phyloP scores from a whole-genome alignment of 2,888 invertebrate species.

The Caenorhabditis wallacei region DNA sequence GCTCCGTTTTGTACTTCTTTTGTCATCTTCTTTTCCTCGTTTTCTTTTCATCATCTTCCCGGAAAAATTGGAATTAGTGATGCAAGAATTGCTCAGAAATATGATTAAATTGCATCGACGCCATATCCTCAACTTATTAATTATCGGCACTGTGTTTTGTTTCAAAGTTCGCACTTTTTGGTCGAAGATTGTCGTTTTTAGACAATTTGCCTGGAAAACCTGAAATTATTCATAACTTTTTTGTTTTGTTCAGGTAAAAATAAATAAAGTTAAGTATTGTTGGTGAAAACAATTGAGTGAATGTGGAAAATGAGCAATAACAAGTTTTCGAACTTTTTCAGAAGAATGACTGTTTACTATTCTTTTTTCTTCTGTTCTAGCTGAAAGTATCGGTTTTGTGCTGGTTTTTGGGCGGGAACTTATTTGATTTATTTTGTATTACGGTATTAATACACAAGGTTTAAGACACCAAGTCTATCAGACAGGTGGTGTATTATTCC shows the following conservation, averaged over 20 bases:
- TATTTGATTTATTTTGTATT: too few relatives aligned
- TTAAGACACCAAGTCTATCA: too few relatives aligned
- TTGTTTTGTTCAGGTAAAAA: not conserved
- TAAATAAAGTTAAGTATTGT: not conserved
- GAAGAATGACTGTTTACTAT: not conserved
- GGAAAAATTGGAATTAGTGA: constrained; percentile 4
- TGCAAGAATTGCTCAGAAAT: constrained; percentile 15
- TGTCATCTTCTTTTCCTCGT: constrained; percentile 10
- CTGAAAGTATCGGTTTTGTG: not conserved
- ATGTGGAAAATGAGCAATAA: not conserved
- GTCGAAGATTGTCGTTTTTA: too few relatives aligned
- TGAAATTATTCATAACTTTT: not conserved
- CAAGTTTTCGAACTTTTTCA: not conserved
- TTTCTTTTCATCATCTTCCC: too few relatives aligned
- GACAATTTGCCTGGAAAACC: too few relatives aligned
- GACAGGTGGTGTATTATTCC: too few relatives aligned
- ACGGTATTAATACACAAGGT: too few relatives aligned
- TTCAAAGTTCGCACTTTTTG: not conserved
- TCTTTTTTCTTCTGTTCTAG: constrained; percentile 2
- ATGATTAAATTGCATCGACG: constrained; percentile 7
- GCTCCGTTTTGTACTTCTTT: constrained; percentile 25
- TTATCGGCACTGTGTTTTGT: too few relatives aligned
- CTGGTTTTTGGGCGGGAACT: too few relatives aligned
- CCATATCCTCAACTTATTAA: not conserved
- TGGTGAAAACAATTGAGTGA: not conserved